phyloP scores from a whole-genome alignment of 2,888 invertebrate genomes.

The Rhorus exstirpatorius region DNA sequence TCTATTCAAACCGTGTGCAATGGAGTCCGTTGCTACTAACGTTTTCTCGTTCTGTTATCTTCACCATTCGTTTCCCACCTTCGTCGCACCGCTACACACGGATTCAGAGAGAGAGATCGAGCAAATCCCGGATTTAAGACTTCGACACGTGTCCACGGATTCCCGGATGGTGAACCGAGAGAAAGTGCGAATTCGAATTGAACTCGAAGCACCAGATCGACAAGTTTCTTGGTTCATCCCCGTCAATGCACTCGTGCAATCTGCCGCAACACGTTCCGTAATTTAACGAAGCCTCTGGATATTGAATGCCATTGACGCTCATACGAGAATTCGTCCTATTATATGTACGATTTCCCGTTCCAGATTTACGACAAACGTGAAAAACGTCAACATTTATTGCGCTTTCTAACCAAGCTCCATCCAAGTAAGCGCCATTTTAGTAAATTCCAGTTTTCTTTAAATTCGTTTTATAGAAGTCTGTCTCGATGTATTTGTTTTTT shows the following conservation, averaged over 20 bases:
- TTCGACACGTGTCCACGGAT: constrained; percentile 66
- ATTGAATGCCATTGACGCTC: constrained; percentile 43
- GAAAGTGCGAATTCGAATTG: constrained; percentile 30
- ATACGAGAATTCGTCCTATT: neutral
- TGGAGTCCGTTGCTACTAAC: neutral
- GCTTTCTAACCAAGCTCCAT: neutral
- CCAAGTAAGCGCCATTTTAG: no score
- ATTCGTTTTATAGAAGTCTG: no score
- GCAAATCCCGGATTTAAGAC: constrained; percentile 65
- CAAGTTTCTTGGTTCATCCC: constrained; percentile 39
- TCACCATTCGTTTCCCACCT: constrained; percentile 7
- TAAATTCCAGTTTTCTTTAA: neutral
- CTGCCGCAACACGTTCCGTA: constrained; percentile 41
- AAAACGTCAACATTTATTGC: neutral
- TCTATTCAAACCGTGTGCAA: neutral
- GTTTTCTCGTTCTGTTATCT: neutral
- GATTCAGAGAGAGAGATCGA: constrained; percentile 44
- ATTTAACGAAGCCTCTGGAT: constrained; percentile 57
- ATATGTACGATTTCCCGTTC: neutral
- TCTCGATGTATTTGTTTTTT: no score
- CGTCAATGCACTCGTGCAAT: neutral
- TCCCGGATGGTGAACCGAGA: constrained; percentile 36
- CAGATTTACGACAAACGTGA: neutral
- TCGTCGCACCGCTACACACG: constrained; percentile 29
- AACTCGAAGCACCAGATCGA: constrained; percentile 12